Conservation (phyloP, 1,140 invertebrate species). For the Heliconius eleuchia region DNA sequence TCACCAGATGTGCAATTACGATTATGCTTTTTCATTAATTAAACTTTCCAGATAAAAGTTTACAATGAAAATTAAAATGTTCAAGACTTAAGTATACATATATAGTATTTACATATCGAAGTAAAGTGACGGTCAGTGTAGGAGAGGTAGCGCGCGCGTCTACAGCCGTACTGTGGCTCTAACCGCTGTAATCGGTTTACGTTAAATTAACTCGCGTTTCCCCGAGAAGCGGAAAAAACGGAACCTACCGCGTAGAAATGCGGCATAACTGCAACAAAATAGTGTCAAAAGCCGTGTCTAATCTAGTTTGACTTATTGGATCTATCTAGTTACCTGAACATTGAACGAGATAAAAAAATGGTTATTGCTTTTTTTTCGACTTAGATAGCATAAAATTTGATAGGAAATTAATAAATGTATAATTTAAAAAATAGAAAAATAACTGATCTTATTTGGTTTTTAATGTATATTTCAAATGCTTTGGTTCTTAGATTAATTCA, state of each 20-base stretch:
- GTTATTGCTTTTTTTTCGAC: not conserved
- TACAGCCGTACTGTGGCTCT: slow-evolving; percentile 46
- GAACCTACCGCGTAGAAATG: slow-evolving; percentile 70
- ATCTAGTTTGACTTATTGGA: slow-evolving; percentile 15
- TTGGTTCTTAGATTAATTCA: too few species aligned
- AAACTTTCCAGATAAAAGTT: slow-evolving; percentile 71
- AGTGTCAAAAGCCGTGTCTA: slow-evolving; percentile 53
- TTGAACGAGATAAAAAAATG: not conserved
- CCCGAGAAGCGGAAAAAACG: slow-evolving; percentile 71
- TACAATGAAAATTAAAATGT: slow-evolving; percentile 60
- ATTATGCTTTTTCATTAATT: slow-evolving; percentile 49
- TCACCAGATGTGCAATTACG: slow-evolving; percentile 16
- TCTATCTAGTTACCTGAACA: not conserved
- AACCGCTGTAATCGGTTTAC: slow-evolving; percentile 60
- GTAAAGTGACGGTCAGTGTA: slow-evolving; percentile 17
- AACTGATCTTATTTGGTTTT: too few species aligned
- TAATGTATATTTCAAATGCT: too few species aligned
- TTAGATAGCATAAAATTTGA: not conserved
- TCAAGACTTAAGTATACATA: not conserved
- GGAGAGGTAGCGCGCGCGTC: slow-evolving; percentile 48
- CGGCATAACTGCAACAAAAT: slow-evolving; percentile 64
- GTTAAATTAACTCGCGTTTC: slow-evolving; percentile 73
- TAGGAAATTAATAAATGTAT: too few species aligned
- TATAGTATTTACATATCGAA: not conserved
- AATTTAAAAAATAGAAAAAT: too few species aligned